Conservation (phyloP, 2,113 vertebrate species). For the Gasterosteus aculeatus region DNA sequence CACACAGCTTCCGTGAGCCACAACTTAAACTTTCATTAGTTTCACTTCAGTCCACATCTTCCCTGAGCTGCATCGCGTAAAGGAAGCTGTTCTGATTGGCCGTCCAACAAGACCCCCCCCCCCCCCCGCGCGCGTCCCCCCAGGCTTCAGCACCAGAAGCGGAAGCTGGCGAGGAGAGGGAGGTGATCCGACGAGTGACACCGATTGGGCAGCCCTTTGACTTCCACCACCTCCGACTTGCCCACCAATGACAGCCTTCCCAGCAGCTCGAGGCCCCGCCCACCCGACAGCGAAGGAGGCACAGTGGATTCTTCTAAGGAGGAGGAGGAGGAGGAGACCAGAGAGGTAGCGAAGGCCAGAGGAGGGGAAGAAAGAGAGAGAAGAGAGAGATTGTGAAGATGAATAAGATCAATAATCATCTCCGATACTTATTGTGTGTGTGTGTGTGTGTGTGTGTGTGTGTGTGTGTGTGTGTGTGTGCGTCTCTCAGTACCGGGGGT, state of each 20-base stretch:
- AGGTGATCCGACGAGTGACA: conserved; percentile 93
- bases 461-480: conserved; percentile 17
- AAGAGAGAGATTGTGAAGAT: not conserved
- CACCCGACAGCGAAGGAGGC: conserved; percentile 54
- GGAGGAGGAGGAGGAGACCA: not conserved
- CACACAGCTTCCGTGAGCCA: not conserved
- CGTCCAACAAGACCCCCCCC: not conserved
- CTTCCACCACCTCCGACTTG: conserved; percentile 85
- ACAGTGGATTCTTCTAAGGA: not conserved
- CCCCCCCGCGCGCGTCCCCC: not conserved
- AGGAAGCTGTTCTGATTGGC: not conserved
- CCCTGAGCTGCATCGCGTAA: not conserved
- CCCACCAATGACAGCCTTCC: conserved; percentile 88
- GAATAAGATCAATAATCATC: not conserved
- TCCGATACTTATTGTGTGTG: not conserved
- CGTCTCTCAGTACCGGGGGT: conserved; percentile 71
- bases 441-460: conserved; percentile 6
- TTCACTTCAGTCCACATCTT: not conserved
- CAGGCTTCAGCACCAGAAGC: conserved; percentile 79
- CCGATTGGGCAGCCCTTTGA: conserved; percentile 90
- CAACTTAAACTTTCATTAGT: not conserved
- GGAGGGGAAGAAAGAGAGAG: no score
- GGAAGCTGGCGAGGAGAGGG: conserved; percentile 89
- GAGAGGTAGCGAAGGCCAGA: no score
- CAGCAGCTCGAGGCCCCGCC: conserved; percentile 87